Evolutionary conservation across 2,113 vertebrate genomes (phyloP).

Genomic region (Phocoena sinus): DNA sequence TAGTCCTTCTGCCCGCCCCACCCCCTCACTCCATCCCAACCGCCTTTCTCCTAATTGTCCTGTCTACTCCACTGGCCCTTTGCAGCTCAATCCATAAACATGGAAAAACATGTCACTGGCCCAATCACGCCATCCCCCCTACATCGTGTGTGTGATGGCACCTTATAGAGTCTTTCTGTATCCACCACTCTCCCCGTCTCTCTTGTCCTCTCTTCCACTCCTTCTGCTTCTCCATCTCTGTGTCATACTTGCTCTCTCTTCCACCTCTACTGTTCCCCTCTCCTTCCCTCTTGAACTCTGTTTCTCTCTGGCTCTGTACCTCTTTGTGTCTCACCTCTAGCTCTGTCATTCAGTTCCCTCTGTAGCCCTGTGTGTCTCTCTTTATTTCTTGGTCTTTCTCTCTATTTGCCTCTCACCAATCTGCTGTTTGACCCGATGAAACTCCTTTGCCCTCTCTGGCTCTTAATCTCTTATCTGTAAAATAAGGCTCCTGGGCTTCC

Average conservation of each 20-base stretch:
- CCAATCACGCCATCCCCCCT: neutral
- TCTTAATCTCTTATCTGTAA: neutral
- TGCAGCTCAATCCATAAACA: neutral
- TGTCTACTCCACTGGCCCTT: neutral
- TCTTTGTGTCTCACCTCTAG: neutral
- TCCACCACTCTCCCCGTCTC: neutral
- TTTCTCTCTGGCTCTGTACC: neutral
- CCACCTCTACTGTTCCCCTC: neutral
- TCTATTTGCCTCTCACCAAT: neutral
- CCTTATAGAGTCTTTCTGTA: neutral
- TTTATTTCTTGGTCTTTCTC: neutral
- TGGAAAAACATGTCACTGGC: neutral
- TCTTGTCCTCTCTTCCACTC: neutral
- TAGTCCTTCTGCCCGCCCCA: neutral
- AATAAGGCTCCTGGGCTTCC: neutral
- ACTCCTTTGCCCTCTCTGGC: neutral
- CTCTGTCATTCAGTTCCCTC: neutral
- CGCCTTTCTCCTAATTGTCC: neutral
- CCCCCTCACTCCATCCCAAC: accelerated
- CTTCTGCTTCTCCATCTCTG: neutral
- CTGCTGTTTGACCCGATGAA: neutral
- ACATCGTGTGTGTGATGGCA: neutral
- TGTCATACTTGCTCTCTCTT: neutral
- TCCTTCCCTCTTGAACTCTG: neutral
- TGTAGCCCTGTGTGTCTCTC: neutral